phyloP scores from a whole-genome alignment of 2,888 invertebrate species.

The Eulithis prunata region DNA sequence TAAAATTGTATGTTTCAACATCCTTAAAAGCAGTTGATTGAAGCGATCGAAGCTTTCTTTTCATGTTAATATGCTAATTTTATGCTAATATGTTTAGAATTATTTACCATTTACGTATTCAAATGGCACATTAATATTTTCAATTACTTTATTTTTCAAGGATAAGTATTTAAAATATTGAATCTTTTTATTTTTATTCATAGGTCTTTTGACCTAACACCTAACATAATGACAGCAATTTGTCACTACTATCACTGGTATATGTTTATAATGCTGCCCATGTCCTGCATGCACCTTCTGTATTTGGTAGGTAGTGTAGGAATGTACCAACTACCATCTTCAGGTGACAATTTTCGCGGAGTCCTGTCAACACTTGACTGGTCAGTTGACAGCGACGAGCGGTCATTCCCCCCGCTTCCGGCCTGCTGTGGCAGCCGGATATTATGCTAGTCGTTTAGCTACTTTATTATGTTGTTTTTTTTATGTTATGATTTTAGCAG shows the following conservation, averaged over 20 bases:
- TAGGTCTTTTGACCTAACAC: no score
- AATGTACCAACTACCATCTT: conserved; percentile 15
- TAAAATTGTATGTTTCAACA: no score
- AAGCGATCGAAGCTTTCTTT: no score
- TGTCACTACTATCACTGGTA: background rate
- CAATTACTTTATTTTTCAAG: no score
- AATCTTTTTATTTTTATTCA: no score
- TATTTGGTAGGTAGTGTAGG: conserved; percentile 30
- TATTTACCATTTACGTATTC: no score
- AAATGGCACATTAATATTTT: no score
- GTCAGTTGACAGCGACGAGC: conserved; percentile 49
- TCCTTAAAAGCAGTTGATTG: no score
- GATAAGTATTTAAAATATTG: no score
- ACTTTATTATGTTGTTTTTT: conserved; percentile 28
- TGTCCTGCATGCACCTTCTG: conserved; percentile 1
- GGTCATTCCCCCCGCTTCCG: conserved; percentile 68
- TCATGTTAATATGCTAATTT: no score
- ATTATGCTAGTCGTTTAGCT: conserved; percentile 51
- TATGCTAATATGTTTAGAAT: no score
- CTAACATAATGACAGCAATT: no score
- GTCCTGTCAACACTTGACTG: conserved; percentile 49
- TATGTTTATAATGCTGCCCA: conserved; percentile 1
- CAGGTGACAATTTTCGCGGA: conserved; percentile 57
- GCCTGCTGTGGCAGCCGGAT: conserved; percentile 57
- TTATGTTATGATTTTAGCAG: conserved; percentile 9